Evolutionary conservation across 2,113 vertebrate species (phyloP), one percentile per base, ranked within the genome.

Genomic region (Nesoenas mayeri): DNA sequence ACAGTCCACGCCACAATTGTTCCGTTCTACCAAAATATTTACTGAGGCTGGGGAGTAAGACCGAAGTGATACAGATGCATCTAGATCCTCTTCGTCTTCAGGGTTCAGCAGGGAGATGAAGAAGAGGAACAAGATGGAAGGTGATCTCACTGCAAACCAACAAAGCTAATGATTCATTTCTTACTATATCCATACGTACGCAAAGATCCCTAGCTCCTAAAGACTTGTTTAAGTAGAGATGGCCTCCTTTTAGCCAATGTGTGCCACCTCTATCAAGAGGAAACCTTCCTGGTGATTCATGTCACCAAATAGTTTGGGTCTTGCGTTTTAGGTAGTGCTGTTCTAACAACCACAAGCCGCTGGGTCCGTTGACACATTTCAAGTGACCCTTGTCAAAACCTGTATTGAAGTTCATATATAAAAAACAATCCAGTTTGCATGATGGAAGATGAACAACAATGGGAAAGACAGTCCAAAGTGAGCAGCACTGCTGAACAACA

Each of bases 1-100:
- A 95, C 89, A 94, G 25, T 77, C 69, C 85, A 88, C 70, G 87
- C 81, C 78, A 91, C 85, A 96, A 93, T 61, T 94, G 78, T 93
- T 95, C 54, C 66, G 66, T 75, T 91, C 85, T 89, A 73, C 74
- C 88, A 91, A 95, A 95, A 62, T 64, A 94, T 91, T 92, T 75
- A 86, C 73, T 38, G 78, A 88, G 66, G 47, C 78, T 95, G 58
- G 36, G 74, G 81, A 82, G 62, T 26, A 85, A 89, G 84, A 88
- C 40, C 79, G 42, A 77, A 95, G 53, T 64, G 78, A 75, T 56
- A 91, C 54, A 89, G 20, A 73, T 19, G 25, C 34, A 51, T 82
- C 56, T 42, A 42, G 28, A 69, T 14, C 29, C 48, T 82, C 50
- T 66, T 69, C n/a, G 10, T 54, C 51, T 79, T 34, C 32, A 66